phyloP scores from a whole-genome alignment of 2,888 invertebrate genomes.

The Dryobotodes eremita region DNA sequence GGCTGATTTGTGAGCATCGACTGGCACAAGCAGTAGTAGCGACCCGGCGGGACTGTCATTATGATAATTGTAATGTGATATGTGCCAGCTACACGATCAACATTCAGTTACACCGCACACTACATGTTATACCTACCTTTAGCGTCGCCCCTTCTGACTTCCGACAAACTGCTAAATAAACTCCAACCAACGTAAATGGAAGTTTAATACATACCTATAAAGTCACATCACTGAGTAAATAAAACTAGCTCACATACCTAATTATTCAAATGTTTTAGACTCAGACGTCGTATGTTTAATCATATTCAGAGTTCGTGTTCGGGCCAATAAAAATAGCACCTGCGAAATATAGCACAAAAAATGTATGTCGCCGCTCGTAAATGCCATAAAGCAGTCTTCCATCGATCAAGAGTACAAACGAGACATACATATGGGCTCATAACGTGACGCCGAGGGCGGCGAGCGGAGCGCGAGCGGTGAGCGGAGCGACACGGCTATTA shows the following conservation, averaged over 20 bases:
- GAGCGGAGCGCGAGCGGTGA: slow-evolving; percentile 28
- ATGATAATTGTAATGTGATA: slow-evolving; percentile 15
- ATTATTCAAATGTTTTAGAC: slow-evolving; percentile 12
- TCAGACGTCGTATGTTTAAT: slow-evolving; percentile 11
- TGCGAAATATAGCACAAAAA: slow-evolving; percentile 73
- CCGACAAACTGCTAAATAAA: slow-evolving; percentile 28
- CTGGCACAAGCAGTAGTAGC: neutral
- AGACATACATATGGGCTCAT: slow-evolving; percentile 73
- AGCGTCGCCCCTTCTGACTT: neutral
- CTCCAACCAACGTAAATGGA: slow-evolving; percentile 1
- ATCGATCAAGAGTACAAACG: slow-evolving; percentile 66
- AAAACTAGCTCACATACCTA: slow-evolving; percentile 18
- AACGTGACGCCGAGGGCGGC: slow-evolving; percentile 53
- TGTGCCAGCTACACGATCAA: neutral
- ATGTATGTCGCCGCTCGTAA: slow-evolving; percentile 69
- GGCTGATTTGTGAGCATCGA: slow-evolving; percentile 8
- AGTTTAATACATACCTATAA: neutral
- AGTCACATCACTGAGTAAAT: slow-evolving; percentile 22
- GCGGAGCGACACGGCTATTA: slow-evolving; percentile 72
- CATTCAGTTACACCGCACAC: neutral
- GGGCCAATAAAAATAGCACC: slow-evolving; percentile 67
- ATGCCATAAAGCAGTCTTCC: slow-evolving; percentile 70
- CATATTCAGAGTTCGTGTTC: slow-evolving; percentile 52
- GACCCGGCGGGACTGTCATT: neutral
- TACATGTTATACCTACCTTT: neutral